These are phyloP conservation scores for Meloidogyne chitwoodi DNA, from an alignment of 1,140 invertebrate species.

Conservation along the genomic window DNA sequence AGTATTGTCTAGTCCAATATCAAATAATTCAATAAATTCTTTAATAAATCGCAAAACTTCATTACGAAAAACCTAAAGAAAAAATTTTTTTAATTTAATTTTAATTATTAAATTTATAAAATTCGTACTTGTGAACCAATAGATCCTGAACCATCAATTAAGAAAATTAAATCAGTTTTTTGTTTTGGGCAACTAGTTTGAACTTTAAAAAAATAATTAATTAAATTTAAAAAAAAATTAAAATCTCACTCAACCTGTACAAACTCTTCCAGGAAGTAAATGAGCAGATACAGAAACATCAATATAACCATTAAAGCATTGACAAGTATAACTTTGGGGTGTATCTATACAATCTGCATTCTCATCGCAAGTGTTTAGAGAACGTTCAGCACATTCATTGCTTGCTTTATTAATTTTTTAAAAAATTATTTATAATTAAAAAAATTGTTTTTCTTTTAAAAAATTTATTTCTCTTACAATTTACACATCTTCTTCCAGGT, in stretches of 20 bases:
- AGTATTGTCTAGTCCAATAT: constrained; percentile 57
- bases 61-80: constrained; percentile 14
- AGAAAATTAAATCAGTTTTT: constrained; percentile 44
- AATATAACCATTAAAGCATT: constrained; percentile 60
- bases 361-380: constrained; percentile 59
- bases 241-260: constrained; percentile 49
- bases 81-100: background rate
- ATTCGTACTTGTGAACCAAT: constrained; percentile 55
- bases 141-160: constrained; percentile 58
- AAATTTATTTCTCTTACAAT: constrained; percentile 31
- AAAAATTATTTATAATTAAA: background rate
- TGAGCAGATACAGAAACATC: constrained; percentile 57
- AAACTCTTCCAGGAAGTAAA: constrained; percentile 57
- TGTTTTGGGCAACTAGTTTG: constrained; percentile 21
- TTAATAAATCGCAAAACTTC: constrained; percentile 49
- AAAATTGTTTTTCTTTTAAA: background rate
- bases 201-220: constrained; percentile 2
- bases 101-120: background rate
- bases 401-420: constrained; percentile 45
- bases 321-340: constrained; percentile 59
- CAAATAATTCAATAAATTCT: constrained; percentile 59
- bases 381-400: constrained; percentile 52
- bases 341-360: constrained; percentile 61
- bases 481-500: constrained; percentile 55
- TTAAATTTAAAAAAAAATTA: constrained; percentile 1